Conservation (phyloP, 2,888 invertebrate species). For the Cotesia congregata region DNA sequence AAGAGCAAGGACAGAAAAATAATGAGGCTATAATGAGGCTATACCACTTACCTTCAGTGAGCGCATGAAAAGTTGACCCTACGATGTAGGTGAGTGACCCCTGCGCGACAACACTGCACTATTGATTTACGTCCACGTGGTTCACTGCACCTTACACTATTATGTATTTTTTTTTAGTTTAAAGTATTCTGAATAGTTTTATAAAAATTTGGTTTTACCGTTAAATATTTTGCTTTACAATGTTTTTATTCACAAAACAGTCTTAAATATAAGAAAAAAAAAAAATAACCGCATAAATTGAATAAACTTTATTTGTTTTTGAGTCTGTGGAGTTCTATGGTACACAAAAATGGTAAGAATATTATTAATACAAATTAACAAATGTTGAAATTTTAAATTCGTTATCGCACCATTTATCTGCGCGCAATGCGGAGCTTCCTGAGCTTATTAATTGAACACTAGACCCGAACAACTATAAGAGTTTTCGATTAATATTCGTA, state of each 20-base stretch:
- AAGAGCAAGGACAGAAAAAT: constrained; percentile 8
- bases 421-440: constrained; percentile 27
- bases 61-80: constrained; percentile 63
- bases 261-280: too few relatives aligned
- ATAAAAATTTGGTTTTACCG: too few relatives aligned
- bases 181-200: not conserved
- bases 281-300: too few relatives aligned
- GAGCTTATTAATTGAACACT: constrained; percentile 25
- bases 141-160: constrained; percentile 63
- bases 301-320: not conserved
- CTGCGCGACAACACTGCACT: constrained; percentile 68
- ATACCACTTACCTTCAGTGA: constrained; percentile 43
- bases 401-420: not conserved
- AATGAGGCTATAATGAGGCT: constrained; percentile 19
- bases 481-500: constrained; percentile 16
- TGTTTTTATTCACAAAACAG: not conserved
- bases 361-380: not conserved
- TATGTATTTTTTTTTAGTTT: constrained; percentile 47
- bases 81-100: constrained; percentile 64
- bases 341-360: not conserved
- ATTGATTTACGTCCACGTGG: constrained; percentile 67
- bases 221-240: not conserved
- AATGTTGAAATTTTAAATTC: not conserved
- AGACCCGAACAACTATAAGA: not conserved
- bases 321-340: not conserved